Evolutionary conservation across 2,113 vertebrate genomes (phyloP).

Genomic region (Sturnus vulgaris): DNA sequence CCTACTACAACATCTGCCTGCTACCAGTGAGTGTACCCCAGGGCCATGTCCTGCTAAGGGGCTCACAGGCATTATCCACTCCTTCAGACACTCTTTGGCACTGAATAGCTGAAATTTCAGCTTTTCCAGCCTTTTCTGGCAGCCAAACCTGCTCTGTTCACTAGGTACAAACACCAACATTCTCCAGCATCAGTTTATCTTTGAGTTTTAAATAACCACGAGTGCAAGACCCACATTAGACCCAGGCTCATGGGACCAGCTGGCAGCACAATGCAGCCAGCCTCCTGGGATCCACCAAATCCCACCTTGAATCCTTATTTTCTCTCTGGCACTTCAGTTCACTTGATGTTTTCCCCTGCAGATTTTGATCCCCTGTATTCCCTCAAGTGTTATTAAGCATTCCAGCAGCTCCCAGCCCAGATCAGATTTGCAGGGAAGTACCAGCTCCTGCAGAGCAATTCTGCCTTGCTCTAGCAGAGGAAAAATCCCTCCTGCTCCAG

Average conservation of each 20-base stretch:
- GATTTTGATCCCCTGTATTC: background rate
- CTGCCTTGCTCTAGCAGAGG: background rate
- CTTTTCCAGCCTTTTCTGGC: background rate
- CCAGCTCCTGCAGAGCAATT: background rate
- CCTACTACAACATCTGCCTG: background rate
- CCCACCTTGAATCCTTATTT: background rate
- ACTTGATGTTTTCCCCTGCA: background rate
- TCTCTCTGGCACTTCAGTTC: background rate
- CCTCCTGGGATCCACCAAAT: background rate
- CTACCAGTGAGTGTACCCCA: background rate
- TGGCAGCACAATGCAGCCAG: background rate
- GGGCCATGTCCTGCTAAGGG: background rate
- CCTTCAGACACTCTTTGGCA: background rate
- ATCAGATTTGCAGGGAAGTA: background rate
- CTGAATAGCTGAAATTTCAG: background rate
- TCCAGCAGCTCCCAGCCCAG: background rate
- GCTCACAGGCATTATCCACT: background rate
- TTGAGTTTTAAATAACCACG: background rate
- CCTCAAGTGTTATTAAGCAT: background rate
- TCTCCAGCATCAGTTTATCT: background rate
- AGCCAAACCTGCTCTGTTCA: background rate
- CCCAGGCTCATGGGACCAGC: background rate
- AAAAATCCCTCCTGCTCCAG: background rate
- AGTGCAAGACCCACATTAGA: background rate
- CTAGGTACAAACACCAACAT: background rate